Conservation (phyloP, 2,888 invertebrate species). For the Tribolium freemani region DNA sequence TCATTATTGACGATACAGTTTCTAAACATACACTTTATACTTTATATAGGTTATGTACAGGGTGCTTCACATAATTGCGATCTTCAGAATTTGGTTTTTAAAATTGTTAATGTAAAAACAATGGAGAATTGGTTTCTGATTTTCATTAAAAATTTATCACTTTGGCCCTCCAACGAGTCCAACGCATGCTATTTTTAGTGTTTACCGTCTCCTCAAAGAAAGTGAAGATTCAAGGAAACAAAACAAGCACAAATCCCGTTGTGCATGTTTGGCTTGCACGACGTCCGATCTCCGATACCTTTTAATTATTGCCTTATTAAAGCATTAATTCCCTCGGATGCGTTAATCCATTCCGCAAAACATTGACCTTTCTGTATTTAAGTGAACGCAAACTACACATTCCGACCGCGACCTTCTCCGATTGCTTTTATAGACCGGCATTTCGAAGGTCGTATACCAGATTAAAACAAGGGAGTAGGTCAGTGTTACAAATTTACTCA, state of each 20-base stretch:
- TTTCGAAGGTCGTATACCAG: constrained; percentile 40
- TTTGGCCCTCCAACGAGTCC: too few relatives aligned
- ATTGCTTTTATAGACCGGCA: constrained; percentile 34
- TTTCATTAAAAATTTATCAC: too few relatives aligned
- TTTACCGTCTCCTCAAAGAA: background rate
- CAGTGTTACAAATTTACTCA: constrained; percentile 41
- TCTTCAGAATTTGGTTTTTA: too few relatives aligned
- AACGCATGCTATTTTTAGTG: too few relatives aligned
- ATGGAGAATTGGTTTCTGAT: too few relatives aligned
- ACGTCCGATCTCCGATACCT: background rate
- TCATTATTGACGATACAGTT: too few relatives aligned
- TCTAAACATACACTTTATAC: too few relatives aligned
- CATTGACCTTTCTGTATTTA: constrained; percentile 38
- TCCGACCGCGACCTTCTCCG: constrained; percentile 36
- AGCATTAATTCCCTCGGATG: constrained; percentile 1
- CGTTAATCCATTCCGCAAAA: constrained; percentile 10
- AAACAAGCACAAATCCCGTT: background rate
- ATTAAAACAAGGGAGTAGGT: constrained; percentile 39
- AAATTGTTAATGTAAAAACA: too few relatives aligned
- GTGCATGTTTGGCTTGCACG: background rate
- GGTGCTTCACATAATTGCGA: too few relatives aligned
- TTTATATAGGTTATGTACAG: too few relatives aligned
- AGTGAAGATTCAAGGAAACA: background rate
- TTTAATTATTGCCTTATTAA: background rate
- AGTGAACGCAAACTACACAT: constrained; percentile 27